Evolutionary conservation across 23 tunicate genomes (phyloP).

Genomic region (Phallusia fumigata): DNA sequence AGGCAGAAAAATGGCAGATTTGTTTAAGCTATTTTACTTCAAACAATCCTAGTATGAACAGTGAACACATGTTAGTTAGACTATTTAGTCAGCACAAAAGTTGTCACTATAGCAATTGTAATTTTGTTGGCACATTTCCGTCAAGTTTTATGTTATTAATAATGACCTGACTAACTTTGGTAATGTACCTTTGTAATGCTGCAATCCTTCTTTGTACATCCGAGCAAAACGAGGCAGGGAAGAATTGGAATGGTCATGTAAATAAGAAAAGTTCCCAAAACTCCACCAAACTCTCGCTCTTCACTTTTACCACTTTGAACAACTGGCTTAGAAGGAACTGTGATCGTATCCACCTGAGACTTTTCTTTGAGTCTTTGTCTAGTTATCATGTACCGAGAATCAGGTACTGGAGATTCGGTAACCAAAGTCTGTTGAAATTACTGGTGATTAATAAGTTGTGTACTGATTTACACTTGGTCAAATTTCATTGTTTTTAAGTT

Average conservation of each 20-base stretch:
- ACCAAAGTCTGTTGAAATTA: neutral
- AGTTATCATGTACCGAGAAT: conserved; percentile 52
- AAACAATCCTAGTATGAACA: no score
- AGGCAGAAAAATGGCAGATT: no score
- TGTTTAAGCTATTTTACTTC: no score
- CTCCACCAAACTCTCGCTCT: conserved; percentile 65
- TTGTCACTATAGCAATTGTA: no score
- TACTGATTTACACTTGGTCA: no score
- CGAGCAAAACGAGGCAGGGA: conserved; percentile 28
- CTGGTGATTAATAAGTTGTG: no score
- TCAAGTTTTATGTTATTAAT: no score
- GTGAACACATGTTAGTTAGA: no score
- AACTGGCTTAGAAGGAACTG: neutral
- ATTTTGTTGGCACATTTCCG: no score
- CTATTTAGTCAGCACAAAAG: no score
- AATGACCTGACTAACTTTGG: no score
- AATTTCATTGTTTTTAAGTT: no score
- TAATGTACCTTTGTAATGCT: conserved; percentile 42
- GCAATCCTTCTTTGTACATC: conserved; percentile 33
- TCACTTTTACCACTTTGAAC: neutral
- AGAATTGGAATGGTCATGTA: conserved; percentile 42
- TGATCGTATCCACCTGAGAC: conserved; percentile 29
- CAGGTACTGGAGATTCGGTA: conserved; percentile 10
- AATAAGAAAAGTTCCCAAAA: conserved; percentile 56
- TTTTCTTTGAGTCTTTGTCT: conserved; percentile 33